Percentiles rank a stretch among this genome's conserved stretches.
Conservation (phyloP, 2,888 invertebrate species). For the Cephalotes varians region DNA sequence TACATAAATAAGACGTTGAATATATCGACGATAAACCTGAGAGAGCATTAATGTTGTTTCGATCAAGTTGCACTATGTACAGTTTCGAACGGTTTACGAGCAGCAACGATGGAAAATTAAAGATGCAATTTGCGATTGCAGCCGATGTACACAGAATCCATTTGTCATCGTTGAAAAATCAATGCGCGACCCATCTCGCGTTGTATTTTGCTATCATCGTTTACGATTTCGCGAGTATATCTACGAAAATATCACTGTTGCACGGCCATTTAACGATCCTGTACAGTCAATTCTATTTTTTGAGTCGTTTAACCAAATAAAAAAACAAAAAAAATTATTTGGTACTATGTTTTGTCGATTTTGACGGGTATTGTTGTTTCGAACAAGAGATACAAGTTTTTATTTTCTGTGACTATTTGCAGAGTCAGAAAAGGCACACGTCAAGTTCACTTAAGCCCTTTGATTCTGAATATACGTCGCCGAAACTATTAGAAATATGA, state of each 20-base stretch:
- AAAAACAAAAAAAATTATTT: not conserved
- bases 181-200: not conserved
- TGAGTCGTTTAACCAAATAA: constrained; percentile 17
- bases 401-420: constrained; percentile 12
- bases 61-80: constrained; percentile 47
- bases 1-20: constrained; percentile 25
- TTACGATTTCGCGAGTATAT: constrained; percentile 17
- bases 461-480: not conserved
- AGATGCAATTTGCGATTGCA: constrained; percentile 39
- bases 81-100: not conserved
- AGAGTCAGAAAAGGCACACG: not conserved
- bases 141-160: constrained; percentile 43
- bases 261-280: constrained; percentile 30
- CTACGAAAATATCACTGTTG: constrained; percentile 38
- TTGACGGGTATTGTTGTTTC: not conserved
- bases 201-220: constrained; percentile 18
- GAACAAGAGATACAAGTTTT: not conserved
- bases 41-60: constrained; percentile 59
- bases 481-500: constrained; percentile 5
- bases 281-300: constrained; percentile 30
- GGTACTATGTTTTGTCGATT: not conserved
- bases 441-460: not conserved
- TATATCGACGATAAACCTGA: constrained; percentile 49
- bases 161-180: constrained; percentile 56
- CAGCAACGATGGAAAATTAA: constrained; percentile 61